These are phyloP conservation scores for Pica pica DNA, from an alignment of 2,113 vertebrate species.

Conservation along the genomic window DNA sequence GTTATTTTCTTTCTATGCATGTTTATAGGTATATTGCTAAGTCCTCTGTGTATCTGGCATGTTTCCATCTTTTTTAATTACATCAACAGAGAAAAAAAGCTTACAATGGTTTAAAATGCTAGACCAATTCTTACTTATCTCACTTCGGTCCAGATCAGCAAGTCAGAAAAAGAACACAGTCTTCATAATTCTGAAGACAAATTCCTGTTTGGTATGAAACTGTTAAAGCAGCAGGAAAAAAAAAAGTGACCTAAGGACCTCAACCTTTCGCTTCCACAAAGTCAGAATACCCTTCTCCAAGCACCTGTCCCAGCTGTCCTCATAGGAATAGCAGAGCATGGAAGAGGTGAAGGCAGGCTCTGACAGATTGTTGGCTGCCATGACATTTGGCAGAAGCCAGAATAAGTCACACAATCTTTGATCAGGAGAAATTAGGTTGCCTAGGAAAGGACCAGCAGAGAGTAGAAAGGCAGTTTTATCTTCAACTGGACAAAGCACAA, in stretches of 20 bases:
- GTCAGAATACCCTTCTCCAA: neutral
- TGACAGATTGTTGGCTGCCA: slow-evolving; percentile 16
- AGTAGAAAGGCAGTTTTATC: neutral
- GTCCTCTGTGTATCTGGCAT: neutral
- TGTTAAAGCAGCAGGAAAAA: neutral
- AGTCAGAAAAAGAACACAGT: neutral
- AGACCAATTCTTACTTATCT: neutral
- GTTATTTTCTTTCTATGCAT: neutral
- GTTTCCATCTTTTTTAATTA: neutral
- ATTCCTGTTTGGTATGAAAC: neutral
- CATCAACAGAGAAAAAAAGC: neutral
- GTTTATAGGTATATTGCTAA: neutral
- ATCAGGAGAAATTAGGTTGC: neutral
- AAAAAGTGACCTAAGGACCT: neutral
- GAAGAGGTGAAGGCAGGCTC: neutral
- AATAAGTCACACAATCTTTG: neutral
- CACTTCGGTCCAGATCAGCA: neutral
- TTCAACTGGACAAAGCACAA: neutral
- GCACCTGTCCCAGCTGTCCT: neutral
- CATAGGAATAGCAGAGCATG: neutral
- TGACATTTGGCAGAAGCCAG: neutral
- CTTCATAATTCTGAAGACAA: neutral
- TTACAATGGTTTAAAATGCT: neutral
- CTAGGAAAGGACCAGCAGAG: neutral
- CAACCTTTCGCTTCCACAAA: neutral